phyloP scores from a whole-genome alignment of 2,888 invertebrate genomes.

The Chloroclysta siterata region DNA sequence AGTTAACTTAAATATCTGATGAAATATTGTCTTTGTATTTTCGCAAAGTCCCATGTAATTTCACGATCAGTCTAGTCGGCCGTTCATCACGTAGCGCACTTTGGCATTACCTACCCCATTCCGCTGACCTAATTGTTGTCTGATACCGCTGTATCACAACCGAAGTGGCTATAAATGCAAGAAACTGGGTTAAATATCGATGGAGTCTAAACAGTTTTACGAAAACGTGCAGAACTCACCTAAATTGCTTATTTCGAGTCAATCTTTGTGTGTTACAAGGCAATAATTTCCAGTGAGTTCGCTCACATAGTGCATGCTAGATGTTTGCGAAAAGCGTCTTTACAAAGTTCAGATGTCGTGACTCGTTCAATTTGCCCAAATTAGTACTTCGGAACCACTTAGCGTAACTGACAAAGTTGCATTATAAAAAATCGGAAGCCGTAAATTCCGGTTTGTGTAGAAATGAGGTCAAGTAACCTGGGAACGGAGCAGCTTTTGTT shows the following conservation, averaged over 20 bases:
- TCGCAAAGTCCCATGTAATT: constrained; percentile 45
- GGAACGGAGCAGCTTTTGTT: constrained; percentile 13
- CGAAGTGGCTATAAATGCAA: constrained; percentile 78
- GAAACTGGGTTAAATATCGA: constrained; percentile 82
- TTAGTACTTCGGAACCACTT: constrained; percentile 39
- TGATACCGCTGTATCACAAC: constrained; percentile 69
- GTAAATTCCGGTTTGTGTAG: constrained; percentile 25
- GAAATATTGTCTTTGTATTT: constrained; percentile 42
- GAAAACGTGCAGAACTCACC: constrained; percentile 53
- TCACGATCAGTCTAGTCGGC: constrained; percentile 56
- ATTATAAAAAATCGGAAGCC: constrained; percentile 28
- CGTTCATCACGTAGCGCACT: constrained; percentile 59
- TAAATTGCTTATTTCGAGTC: constrained; percentile 56
- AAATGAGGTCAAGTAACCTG: constrained; percentile 25
- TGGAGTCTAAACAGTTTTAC: constrained; percentile 64
- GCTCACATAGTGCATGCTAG: constrained; percentile 26
- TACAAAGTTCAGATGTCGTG: constrained; percentile 38
- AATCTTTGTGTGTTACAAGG: constrained; percentile 42
- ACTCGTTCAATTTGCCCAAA: constrained; percentile 40
- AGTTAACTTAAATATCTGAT: constrained; percentile 40
- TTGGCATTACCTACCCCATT: constrained; percentile 71
- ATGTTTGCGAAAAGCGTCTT: constrained; percentile 34
- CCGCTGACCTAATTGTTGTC: constrained; percentile 78
- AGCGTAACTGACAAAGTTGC: constrained; percentile 31
- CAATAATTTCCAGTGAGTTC: constrained; percentile 21